Conservation (phyloP, 1,140 invertebrate species). For the Camponotus vicinus region DNA sequence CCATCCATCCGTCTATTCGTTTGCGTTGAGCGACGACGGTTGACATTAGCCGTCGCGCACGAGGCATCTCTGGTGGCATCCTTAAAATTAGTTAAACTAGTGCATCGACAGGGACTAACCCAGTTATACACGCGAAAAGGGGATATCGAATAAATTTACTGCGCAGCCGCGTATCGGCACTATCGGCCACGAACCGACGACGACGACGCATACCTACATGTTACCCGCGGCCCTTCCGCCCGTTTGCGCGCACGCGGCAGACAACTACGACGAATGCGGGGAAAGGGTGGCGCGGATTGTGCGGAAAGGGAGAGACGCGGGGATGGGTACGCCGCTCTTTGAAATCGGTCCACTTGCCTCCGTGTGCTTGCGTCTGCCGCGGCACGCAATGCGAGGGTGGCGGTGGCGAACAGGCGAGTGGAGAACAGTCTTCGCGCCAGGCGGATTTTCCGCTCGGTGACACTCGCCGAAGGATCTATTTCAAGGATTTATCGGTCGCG, state of each 20-base stretch:
- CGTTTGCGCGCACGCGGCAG: slow-evolving; percentile 10
- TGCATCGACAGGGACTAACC: slow-evolving; percentile 78
- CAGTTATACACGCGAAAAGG: slow-evolving; percentile 77
- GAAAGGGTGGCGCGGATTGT: not conserved
- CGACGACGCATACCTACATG: slow-evolving; percentile 1
- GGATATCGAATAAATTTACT: slow-evolving; percentile 82
- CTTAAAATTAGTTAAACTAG: slow-evolving; percentile 78
- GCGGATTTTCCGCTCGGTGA: slow-evolving; percentile 60
- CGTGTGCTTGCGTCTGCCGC: slow-evolving; percentile 25
- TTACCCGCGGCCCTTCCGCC: not conserved
- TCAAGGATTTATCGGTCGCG: slow-evolving; percentile 47
- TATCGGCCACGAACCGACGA: slow-evolving; percentile 18
- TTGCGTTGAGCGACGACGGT: slow-evolving; percentile 38
- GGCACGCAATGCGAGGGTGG: slow-evolving; percentile 45
- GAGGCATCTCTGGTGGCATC: slow-evolving; percentile 70
- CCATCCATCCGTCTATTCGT: not conserved
- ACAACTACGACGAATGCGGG: not conserved
- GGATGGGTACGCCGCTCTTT: slow-evolving; percentile 38
- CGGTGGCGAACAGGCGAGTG: slow-evolving; percentile 39
- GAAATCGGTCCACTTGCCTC: slow-evolving; percentile 63
- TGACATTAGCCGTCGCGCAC: slow-evolving; percentile 51
- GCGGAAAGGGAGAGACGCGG: not conserved
- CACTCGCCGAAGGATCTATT: slow-evolving; percentile 63
- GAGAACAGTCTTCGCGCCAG: slow-evolving; percentile 48
- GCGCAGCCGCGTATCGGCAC: slow-evolving; percentile 79